phyloP scores from a whole-genome alignment of 2,113 vertebrate genomes.

The Gyps fulvus region DNA sequence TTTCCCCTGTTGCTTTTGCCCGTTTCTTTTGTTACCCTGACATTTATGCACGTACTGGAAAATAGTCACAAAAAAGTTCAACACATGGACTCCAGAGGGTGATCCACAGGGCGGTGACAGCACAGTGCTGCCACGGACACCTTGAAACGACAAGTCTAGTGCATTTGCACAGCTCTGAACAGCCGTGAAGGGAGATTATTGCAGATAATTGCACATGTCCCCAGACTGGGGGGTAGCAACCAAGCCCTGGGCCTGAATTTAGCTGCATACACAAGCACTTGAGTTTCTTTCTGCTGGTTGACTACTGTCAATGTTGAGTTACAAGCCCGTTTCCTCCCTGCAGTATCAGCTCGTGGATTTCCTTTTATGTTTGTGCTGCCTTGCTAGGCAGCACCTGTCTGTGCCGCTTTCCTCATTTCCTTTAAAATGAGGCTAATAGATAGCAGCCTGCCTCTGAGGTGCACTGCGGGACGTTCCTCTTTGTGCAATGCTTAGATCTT shows the following conservation, averaged over 20 bases:
- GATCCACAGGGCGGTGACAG: background rate
- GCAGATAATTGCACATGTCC: background rate
- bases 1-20: background rate
- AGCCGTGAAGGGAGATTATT: background rate
- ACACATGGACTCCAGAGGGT: background rate
- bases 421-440: conserved; percentile 26
- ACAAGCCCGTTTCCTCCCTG: background rate
- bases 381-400: conserved; percentile 26
- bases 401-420: background rate
- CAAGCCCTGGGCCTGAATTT: background rate
- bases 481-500: background rate
- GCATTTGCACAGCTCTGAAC: background rate
- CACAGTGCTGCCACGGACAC: background rate
- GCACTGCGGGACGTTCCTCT: background rate
- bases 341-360: background rate
- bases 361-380: conserved; percentile 5
- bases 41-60: background rate
- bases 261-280: background rate
- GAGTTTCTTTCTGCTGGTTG: background rate
- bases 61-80: background rate
- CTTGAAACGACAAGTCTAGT: background rate
- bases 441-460: conserved; percentile 20
- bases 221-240: background rate
- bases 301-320: background rate
- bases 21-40: background rate